phyloP scores from a whole-genome alignment of 2,888 invertebrate species.

The Eueremaeus valkanovi region DNA sequence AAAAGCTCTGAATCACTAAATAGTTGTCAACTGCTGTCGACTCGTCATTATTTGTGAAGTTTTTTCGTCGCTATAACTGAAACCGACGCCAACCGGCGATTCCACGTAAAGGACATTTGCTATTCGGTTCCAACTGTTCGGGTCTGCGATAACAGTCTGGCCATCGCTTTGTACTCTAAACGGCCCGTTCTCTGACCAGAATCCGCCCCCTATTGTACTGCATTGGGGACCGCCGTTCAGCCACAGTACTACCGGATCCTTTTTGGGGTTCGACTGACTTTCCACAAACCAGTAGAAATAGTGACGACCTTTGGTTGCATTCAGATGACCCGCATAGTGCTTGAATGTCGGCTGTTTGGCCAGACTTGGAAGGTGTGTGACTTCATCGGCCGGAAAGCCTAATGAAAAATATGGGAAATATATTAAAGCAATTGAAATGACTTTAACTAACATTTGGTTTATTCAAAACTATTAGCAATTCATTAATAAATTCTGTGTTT shows the following conservation, averaged over 20 bases:
- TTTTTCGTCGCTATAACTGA: slow-evolving; percentile 54
- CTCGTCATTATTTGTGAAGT: slow-evolving; percentile 53
- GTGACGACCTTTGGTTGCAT: not conserved
- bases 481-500: too few species aligned
- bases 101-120: slow-evolving; percentile 57
- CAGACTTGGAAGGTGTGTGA: not conserved
- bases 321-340: slow-evolving; percentile 31
- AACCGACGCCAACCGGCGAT: slow-evolving; percentile 57
- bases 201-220: slow-evolving; percentile 47
- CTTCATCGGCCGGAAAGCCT: not conserved
- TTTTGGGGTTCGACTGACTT: slow-evolving; percentile 47
- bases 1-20: slow-evolving; percentile 44
- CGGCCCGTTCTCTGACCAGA: slow-evolving; percentile 52
- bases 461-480: too few species aligned
- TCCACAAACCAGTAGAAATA: slow-evolving; percentile 43
- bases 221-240: slow-evolving; percentile 51
- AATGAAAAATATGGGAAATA: too few species aligned
- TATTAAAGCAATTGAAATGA: too few species aligned
- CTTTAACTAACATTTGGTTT: not conserved
- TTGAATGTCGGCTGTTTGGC: not conserved
- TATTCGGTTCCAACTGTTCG: slow-evolving; percentile 49
- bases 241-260: slow-evolving; percentile 53
- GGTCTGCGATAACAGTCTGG: slow-evolving; percentile 47
- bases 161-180: slow-evolving; percentile 48
- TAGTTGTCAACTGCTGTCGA: slow-evolving; percentile 55